A percentile compares a stretch with the other conserved stretches of the same genome.
phyloP scores from a whole-genome alignment of 2,888 invertebrate genomes.

The Strigamia crassipes region DNA sequence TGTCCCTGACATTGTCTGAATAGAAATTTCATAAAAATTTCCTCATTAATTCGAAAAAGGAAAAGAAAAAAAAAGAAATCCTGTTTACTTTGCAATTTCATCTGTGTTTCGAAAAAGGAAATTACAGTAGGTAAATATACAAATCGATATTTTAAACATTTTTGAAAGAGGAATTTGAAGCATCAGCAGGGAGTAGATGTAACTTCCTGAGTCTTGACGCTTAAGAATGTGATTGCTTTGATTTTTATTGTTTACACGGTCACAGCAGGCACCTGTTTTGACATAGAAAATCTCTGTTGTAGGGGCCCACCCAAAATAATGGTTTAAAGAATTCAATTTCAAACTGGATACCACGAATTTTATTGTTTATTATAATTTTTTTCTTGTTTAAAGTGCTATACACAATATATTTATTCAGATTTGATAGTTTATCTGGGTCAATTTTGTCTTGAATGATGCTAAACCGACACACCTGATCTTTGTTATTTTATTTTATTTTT shows the following conservation, averaged over 20 bases:
- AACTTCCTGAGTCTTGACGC: background rate
- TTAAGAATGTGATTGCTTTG: background rate
- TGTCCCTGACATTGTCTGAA: background rate
- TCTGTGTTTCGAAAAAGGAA: background rate
- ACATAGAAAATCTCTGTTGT: background rate
- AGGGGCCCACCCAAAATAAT: background rate
- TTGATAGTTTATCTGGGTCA: background rate
- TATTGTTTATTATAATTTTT: no score
- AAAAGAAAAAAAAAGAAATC: background rate
- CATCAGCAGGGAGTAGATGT: background rate
- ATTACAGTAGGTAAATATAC: no score
- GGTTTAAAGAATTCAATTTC: background rate
- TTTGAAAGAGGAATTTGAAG: background rate
- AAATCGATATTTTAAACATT: background rate
- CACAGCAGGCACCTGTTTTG: background rate
- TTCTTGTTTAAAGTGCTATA: no score
- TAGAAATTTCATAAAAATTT: background rate
- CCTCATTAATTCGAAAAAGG: background rate
- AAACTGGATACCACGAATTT: background rate
- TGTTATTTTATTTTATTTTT: background rate
- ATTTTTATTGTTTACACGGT: conserved; percentile 5
- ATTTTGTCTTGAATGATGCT: background rate
- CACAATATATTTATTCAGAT: no score
- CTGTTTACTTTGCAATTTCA: background rate
- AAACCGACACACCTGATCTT: conserved; percentile 10